Evolutionary conservation across 1,140 invertebrate genomes (phyloP), one percentile per base, ranked within the genome.

Genomic region (Camponotus pennsylvanicus): DNA sequence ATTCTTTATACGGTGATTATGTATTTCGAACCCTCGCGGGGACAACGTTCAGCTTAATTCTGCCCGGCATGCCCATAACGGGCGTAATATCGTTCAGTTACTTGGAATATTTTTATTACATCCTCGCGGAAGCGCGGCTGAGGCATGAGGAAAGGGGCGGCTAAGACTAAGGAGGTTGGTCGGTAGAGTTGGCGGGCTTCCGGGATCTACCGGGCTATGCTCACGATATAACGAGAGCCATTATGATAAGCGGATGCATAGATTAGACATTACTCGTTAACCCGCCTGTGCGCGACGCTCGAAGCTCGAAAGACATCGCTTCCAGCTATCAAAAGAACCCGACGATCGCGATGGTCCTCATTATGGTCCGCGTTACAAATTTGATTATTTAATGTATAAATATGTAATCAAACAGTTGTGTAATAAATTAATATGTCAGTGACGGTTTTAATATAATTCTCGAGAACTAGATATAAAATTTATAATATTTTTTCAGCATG

Each of bases 211-310:
- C 69, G 90, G 67, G 91, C 86, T 82, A 87, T 85, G 88, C 88
- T 91, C 86, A 84, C 90, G 90, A 92, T 92, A 92, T 93, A 94
- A 94, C 91, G 94, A 93, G 88, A 88, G 90, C 90, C 93, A 95
- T 95, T 95, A 95, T 95, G 94, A 93, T 94, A 94, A 94, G 94
- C 92, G 92, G 92, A 93, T 92, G 94, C 94, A 95, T 94, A 95
- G 94, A 94, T 95, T 95, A 94, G 93, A 91, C 92, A 93, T 95
- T 94, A 94, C 92, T 94, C 93, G 92, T 94, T 93, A 93, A 91
- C 90, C 91, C 92, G 89, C 89, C 93, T 94, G 94, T 87, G 87
- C 86, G 37, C 92, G 91, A 94, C 87, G 88, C 79, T 52, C 49
- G 45, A 71, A 71, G n/a, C 63, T 67, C 63, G 45, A 79, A 79